Percentiles rank a stretch among this genome's conserved stretches.
phyloP scores from a whole-genome alignment of 2,113 vertebrate genomes.

The Sylvilagus bachmani region DNA sequence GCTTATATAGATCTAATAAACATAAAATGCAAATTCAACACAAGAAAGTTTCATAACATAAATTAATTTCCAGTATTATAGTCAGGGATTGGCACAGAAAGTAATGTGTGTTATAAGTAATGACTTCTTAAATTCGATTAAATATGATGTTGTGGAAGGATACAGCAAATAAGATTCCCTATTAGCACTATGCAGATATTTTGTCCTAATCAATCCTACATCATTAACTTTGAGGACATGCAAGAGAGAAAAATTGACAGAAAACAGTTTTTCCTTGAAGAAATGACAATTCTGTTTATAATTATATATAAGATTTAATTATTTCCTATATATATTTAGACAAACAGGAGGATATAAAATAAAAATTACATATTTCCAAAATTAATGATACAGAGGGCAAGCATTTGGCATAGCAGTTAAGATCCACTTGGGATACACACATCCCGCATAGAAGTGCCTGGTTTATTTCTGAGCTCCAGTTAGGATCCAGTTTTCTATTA shows the following conservation, averaged over 20 bases:
- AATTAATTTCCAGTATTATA: background rate
- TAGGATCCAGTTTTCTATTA: no score
- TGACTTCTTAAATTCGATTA: conserved; percentile 8
- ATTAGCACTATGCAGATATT: background rate
- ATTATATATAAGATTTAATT: background rate
- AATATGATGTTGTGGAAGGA: background rate
- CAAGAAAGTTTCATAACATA: background rate
- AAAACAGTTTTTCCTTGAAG: background rate
- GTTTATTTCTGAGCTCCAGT: no score
- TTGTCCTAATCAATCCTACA: background rate
- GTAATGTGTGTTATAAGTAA: background rate
- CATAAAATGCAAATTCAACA: background rate
- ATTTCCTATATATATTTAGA: no score
- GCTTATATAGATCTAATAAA: background rate
- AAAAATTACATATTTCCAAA: no score
- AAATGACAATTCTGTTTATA: background rate
- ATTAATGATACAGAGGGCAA: no score
- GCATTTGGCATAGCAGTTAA: no score
- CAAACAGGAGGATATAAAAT: no score
- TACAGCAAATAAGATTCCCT: conserved; percentile 9
- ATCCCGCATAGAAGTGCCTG: no score
- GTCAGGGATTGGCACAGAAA: background rate
- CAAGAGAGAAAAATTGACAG: background rate
- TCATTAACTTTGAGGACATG: background rate
- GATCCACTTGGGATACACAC: no score